A percentile compares a stretch with the other conserved stretches of the same genome.
phyloP scores from a whole-genome alignment of 2,888 invertebrate species.

The Bellardia bayeri region DNA sequence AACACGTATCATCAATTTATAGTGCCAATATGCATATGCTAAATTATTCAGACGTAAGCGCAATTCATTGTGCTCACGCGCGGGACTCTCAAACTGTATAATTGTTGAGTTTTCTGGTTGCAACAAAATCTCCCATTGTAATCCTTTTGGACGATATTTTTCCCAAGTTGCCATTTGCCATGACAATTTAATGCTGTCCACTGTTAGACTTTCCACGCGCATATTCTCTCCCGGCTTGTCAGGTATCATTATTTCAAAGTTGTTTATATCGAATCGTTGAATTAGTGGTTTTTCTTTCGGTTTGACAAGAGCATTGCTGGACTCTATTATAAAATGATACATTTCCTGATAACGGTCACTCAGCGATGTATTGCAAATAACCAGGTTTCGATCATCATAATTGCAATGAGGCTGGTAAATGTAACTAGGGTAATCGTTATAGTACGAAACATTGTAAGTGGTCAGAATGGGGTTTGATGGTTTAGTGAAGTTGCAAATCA shows the following conservation, averaged over 20 bases:
- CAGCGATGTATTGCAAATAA: conserved; percentile 79
- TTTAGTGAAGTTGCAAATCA: conserved; percentile 90
- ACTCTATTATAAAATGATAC: conserved; percentile 87
- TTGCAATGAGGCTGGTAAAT: conserved; percentile 77
- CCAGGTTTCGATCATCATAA: conserved; percentile 76
- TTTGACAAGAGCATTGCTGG: conserved; percentile 87
- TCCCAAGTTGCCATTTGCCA: conserved; percentile 80
- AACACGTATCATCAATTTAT: conserved; percentile 88
- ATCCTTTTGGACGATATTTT: conserved; percentile 76
- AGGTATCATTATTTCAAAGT: conserved; percentile 78
- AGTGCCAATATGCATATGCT: conserved; percentile 84
- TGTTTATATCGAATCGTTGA: conserved; percentile 76
- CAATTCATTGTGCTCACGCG: conserved; percentile 74
- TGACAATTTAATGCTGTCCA: conserved; percentile 77
- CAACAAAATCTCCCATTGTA: conserved; percentile 79
- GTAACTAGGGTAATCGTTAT: conserved; percentile 70
- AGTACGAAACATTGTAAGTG: conserved; percentile 84
- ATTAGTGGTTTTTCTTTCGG: conserved; percentile 75
- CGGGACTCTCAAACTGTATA: conserved; percentile 50
- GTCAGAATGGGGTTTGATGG: conserved; percentile 86
- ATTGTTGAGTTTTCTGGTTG: conserved; percentile 75
- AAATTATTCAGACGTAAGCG: conserved; percentile 78
- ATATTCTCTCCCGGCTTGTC: conserved; percentile 78
- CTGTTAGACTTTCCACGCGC: conserved; percentile 75
- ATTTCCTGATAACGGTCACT: conserved; percentile 83